These are phyloP conservation scores for Lerista edwardsae DNA, from an alignment of 2,797 vertebrate genomes.

Conservation along the genomic window DNA sequence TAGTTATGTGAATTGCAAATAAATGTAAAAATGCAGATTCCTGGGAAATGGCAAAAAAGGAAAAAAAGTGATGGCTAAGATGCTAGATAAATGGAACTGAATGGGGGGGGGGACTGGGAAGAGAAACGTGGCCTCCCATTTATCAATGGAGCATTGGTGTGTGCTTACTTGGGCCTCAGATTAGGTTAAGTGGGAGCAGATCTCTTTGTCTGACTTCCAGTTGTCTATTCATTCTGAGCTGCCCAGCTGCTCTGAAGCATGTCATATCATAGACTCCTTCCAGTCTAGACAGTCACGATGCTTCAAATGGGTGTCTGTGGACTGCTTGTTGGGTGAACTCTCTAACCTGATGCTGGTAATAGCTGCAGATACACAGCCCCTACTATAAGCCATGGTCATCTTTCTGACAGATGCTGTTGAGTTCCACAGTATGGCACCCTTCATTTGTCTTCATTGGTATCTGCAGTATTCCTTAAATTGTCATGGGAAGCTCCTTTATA, in stretches of 20 bases:
- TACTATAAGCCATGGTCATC: neutral
- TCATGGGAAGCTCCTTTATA: neutral
- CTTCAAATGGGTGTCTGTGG: neutral
- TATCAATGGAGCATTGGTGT: neutral
- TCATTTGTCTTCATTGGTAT: neutral
- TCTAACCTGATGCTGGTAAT: neutral
- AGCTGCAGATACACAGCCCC: neutral
- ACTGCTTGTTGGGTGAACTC: neutral
- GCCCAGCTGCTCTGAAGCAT: constrained; percentile 3
- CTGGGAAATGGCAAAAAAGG: neutral
- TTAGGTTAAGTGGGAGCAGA: neutral
- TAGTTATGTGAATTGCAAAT: neutral
- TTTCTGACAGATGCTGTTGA: neutral
- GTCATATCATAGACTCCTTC: neutral
- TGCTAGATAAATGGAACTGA: neutral
- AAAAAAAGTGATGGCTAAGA: neutral
- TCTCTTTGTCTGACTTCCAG: neutral
- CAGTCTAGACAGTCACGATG: neutral
- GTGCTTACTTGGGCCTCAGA: constrained; percentile 1
- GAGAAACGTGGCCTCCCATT: neutral
- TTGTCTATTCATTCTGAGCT: neutral
- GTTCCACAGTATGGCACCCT: neutral
- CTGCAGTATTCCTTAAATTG: neutral
- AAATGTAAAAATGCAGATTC: neutral
- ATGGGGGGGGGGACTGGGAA: neutral